Evolutionary conservation across 2,113 vertebrate species (phyloP).

Genomic region (Pelusios castaneus): DNA sequence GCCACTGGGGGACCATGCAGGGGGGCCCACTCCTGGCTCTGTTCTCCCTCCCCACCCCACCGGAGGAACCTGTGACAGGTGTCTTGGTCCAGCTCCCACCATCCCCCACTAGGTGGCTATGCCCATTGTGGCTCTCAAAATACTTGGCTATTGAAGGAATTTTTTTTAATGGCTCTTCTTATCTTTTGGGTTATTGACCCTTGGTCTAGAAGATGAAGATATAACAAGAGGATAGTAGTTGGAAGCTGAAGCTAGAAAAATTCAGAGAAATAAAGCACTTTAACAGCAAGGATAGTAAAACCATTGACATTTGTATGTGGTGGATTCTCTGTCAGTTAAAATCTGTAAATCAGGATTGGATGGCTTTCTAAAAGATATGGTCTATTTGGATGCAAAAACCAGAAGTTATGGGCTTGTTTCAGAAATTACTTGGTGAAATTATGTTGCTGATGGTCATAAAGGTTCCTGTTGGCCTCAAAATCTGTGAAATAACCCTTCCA

Average conservation of each 20-base stretch:
- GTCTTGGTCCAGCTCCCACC: too few relatives aligned
- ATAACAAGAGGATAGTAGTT: not conserved
- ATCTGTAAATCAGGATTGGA: not conserved
- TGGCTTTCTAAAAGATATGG: not conserved
- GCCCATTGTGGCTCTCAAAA: too few relatives aligned
- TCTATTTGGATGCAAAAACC: not conserved
- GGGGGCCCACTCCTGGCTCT: too few relatives aligned
- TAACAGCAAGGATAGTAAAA: too few relatives aligned
- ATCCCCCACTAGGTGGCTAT: too few relatives aligned
- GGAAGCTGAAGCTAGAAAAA: not conserved
- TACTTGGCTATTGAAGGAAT: too few relatives aligned
- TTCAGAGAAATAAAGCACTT: not conserved
- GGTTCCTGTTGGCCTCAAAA: not conserved
- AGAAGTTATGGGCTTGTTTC: not conserved
- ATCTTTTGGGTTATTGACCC: too few relatives aligned
- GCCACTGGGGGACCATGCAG: too few relatives aligned
- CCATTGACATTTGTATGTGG: too few relatives aligned
- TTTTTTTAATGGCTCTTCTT: too few relatives aligned
- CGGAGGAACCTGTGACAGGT: too few relatives aligned
- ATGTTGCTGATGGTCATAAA: not conserved
- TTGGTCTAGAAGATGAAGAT: not conserved
- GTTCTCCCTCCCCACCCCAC: too few relatives aligned
- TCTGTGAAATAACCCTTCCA: not conserved
- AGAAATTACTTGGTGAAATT: not conserved
- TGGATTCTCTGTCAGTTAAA: not conserved